Percentiles rank a stretch among this genome's conserved stretches.
These are phyloP conservation scores for Pyrrhura leucotis DNA, from an alignment of 2,797 vertebrate species.

Conservation along the genomic window DNA sequence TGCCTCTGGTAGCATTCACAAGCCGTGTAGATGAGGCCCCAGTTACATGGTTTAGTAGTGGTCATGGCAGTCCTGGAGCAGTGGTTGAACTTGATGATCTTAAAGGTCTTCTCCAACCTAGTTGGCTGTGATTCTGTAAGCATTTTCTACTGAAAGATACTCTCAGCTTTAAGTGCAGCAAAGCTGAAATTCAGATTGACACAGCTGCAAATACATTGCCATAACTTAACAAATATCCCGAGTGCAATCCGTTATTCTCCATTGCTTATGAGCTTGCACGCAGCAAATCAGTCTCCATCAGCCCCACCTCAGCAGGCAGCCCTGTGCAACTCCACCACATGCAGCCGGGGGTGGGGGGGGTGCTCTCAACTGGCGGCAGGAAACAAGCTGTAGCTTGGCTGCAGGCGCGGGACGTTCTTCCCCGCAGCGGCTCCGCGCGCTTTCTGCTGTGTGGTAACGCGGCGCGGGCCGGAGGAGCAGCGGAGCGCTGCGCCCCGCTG, in stretches of 20 bases:
- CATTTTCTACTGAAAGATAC: neutral
- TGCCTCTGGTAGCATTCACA: neutral
- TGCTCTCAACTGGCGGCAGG: rapidly evolving
- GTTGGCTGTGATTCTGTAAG: neutral
- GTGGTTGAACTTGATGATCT: neutral
- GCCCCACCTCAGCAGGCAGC: neutral
- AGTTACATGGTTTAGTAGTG: neutral
- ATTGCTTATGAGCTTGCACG: no score
- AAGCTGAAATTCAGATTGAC: neutral
- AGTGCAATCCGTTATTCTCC: rapidly evolving
- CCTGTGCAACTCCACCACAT: rapidly evolving
- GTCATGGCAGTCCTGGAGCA: neutral
- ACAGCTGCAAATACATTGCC: no score
- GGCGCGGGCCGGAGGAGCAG: neutral
- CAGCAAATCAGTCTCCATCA: rapidly evolving
- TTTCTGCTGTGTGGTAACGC: rapidly evolving
- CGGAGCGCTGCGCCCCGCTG: neutral
- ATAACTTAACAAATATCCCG: rapidly evolving
- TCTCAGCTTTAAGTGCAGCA: no score
- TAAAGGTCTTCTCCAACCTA: neutral
- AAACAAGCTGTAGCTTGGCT: rapidly evolving
- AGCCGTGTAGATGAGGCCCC: neutral
- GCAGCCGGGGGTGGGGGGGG: no score
- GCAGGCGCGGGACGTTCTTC: rapidly evolving
- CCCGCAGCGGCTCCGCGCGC: neutral